Evolutionary conservation across 2,888 invertebrate genomes (phyloP), one percentile per base, ranked within the genome.

Genomic region (Tenodera sinensis): DNA sequence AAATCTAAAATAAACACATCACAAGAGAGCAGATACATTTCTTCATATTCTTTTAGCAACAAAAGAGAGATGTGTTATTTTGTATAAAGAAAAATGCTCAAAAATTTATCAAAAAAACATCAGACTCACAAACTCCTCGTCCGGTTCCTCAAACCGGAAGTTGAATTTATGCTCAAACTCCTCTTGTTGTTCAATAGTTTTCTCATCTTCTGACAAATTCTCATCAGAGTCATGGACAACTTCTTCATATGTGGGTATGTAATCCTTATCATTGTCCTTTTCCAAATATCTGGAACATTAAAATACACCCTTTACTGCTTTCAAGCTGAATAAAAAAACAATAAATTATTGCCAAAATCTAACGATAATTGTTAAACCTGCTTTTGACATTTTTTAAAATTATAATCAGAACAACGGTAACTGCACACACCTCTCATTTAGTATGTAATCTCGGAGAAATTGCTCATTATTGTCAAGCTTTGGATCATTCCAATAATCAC

Each of bases 91-190:
- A 28, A 28, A 28, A 28, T 27, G 15, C 28, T 20, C 0, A 15
- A 15, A n/a, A 9, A 9, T 42, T 42, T 42, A 12, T 20, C 15
- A 28, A 47, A 42, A 42, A 42, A 34, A 34, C 6, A 12, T 42
- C 42, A 28, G 71, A 93, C 95, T 94, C 91, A 97, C 96, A 93
- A 97, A 98, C 91, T 98, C 98, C 86, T 96, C 95, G 93, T 99
- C 99, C 0, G 98, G 99, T 93, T 99, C 99, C 93, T 99, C 99
- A 93, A 97, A 99, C 90, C 99, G 95, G 93, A 98, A 99, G 94
- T 99, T 99, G 93, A 97, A 99, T 91, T 99, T 98, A 85, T 97
- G 95, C 92, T 99, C 99, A 94, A 98, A 99, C 93, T 97, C 96
- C 91, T 97, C 97, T 93, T 98, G 98, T 92, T 96, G 95, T 91